phyloP scores from a whole-genome alignment of 1,140 invertebrate species.

The Leptonema lineaticorne region DNA sequence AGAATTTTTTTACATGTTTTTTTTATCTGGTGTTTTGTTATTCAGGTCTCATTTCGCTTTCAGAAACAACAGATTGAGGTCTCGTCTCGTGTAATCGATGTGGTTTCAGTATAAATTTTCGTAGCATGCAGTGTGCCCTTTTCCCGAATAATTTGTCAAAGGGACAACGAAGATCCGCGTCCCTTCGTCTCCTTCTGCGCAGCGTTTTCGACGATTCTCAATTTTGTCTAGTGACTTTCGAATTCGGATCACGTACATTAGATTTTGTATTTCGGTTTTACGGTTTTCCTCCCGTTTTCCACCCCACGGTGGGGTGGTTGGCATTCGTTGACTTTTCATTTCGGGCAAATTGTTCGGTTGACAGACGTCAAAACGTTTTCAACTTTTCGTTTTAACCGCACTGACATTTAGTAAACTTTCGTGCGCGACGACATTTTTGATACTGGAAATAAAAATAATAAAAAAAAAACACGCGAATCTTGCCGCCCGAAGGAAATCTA shows the following conservation, averaged over 20 bases:
- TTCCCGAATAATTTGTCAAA: not conserved
- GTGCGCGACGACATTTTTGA: no score
- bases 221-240: not conserved
- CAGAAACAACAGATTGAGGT: no score
- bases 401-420: not conserved
- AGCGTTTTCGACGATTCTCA: not conserved
- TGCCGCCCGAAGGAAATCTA: no score
- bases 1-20: no score
- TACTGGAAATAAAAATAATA: no score
- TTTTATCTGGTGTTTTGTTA: no score
- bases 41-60: not conserved
- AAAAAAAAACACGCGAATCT: no score
- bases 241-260: constrained; percentile 6
- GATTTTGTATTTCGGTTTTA: constrained; percentile 9
- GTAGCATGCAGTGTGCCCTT: no score
- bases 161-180: not conserved
- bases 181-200: no score
- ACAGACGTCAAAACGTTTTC: constrained; percentile 9
- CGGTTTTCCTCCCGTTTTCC: not conserved
- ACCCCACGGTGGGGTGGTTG: no score
- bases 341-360: not conserved
- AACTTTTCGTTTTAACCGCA: not conserved
- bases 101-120: not conserved
- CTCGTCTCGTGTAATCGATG: no score
- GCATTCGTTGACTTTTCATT: not conserved